These are phyloP conservation scores for Chlorospingus semifuscus DNA, from an alignment of 2,797 vertebrate species.

Conservation along the genomic window DNA sequence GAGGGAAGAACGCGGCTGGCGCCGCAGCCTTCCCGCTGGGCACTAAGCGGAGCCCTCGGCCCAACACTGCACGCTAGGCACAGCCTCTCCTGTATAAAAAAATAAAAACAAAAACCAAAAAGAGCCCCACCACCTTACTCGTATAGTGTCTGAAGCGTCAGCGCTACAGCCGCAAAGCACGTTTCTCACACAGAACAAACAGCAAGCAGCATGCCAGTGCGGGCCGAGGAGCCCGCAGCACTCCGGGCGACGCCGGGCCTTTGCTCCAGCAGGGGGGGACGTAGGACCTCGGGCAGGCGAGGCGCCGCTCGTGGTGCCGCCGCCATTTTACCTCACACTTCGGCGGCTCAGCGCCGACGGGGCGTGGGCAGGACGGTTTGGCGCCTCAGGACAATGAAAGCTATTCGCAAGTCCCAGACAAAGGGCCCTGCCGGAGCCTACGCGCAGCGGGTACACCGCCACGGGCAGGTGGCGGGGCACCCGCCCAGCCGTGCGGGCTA, in stretches of 20 bases:
- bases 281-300: too few species aligned
- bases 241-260: too few species aligned
- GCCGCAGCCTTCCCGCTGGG: not conserved
- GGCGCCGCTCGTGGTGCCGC: not conserved
- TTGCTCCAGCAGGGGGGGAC: too few species aligned
- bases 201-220: not conserved
- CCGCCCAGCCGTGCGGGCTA: fast-evolving
- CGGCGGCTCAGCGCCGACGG: too few species aligned
- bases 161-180: too few species aligned
- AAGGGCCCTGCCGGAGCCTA: fast-evolving
- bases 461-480: fast-evolving
- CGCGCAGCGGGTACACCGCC: fast-evolving
- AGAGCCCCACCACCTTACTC: not conserved
- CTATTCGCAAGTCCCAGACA: too few species aligned
- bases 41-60: not conserved
- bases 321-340: not conserved
- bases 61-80: not conserved
- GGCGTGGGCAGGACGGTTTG: too few species aligned
- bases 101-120: not conserved
- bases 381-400: too few species aligned
- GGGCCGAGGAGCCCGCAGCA: too few species aligned
- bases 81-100: not conserved
- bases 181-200: not conserved
- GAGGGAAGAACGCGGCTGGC: not conserved
- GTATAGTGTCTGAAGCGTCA: not conserved